phyloP scores from a whole-genome alignment of 2,888 invertebrate genomes.

The Calameuta idolon region DNA sequence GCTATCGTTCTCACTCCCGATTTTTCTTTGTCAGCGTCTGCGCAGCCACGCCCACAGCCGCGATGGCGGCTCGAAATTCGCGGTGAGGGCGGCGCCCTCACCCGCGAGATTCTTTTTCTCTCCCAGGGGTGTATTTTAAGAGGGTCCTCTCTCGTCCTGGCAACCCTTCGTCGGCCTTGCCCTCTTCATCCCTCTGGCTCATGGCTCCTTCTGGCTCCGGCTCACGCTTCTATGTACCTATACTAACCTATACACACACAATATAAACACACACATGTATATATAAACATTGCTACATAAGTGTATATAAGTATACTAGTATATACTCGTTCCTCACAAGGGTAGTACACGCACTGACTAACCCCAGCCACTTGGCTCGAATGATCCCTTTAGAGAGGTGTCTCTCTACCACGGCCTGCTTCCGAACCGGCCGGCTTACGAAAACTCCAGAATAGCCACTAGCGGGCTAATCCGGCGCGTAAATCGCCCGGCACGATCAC shows the following conservation, averaged over 20 bases:
- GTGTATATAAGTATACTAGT: too few relatives aligned
- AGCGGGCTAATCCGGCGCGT: background rate
- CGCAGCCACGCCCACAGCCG: conserved; percentile 64
- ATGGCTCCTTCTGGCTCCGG: too few relatives aligned
- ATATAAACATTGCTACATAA: too few relatives aligned
- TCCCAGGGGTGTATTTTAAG: conserved; percentile 60
- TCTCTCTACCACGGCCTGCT: conserved; percentile 7
- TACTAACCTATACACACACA: too few relatives aligned
- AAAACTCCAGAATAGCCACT: background rate
- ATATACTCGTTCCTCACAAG: too few relatives aligned
- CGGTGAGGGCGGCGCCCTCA: conserved; percentile 57
- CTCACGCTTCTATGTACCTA: too few relatives aligned
- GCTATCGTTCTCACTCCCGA: conserved; percentile 32
- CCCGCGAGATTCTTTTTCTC: conserved; percentile 36
- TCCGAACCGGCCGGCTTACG: conserved; percentile 14
- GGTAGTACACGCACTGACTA: conserved; percentile 9
- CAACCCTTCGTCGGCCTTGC: too few relatives aligned
- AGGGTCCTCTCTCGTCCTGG: conserved; percentile 37
- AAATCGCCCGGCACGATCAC: background rate
- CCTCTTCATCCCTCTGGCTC: too few relatives aligned
- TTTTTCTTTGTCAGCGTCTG: conserved; percentile 63
- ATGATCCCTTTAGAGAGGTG: conserved; percentile 25
- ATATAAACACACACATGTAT: too few relatives aligned
- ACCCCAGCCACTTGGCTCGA: conserved; percentile 23
- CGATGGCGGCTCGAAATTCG: conserved; percentile 61